Conservation (phyloP, 2,888 invertebrate species). For the Himalopsyche tibetana region DNA sequence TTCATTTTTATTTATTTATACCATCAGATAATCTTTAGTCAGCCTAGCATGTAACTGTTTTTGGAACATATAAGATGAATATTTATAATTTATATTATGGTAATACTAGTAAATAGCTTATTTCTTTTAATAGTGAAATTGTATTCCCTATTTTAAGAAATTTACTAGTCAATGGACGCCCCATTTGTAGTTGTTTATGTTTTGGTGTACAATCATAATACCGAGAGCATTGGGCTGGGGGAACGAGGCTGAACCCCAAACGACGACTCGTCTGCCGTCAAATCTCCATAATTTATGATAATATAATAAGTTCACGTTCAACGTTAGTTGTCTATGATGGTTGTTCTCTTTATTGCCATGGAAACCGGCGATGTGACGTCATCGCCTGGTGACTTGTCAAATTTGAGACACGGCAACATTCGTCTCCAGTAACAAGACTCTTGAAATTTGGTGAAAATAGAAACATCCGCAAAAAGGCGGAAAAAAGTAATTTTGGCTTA, state of each 20-base stretch:
- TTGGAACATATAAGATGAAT: no score
- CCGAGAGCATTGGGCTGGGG: neutral
- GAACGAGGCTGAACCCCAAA: neutral
- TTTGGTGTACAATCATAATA: neutral
- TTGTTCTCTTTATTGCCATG: neutral
- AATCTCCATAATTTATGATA: constrained; percentile 23
- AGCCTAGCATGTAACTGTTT: no score
- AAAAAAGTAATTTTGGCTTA: constrained; percentile 8
- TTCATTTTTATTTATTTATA: no score
- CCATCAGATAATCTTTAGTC: no score
- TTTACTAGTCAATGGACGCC: neutral
- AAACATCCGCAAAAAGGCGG: neutral
- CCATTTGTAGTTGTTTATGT: neutral
- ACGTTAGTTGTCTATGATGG: neutral
- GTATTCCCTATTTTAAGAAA: no score
- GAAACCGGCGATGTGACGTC: constrained; percentile 14
- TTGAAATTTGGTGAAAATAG: neutral
- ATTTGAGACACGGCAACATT: neutral
- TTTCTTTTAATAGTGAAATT: no score
- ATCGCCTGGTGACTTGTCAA: neutral
- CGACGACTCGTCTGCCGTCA: neutral
- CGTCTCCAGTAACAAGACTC: constrained; percentile 4
- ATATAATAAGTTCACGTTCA: constrained; percentile 10
- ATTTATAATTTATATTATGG: no score
- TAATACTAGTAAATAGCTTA: no score